phyloP scores from a whole-genome alignment of 2,888 invertebrate genomes.

The Acanthoscelides obtectus region DNA sequence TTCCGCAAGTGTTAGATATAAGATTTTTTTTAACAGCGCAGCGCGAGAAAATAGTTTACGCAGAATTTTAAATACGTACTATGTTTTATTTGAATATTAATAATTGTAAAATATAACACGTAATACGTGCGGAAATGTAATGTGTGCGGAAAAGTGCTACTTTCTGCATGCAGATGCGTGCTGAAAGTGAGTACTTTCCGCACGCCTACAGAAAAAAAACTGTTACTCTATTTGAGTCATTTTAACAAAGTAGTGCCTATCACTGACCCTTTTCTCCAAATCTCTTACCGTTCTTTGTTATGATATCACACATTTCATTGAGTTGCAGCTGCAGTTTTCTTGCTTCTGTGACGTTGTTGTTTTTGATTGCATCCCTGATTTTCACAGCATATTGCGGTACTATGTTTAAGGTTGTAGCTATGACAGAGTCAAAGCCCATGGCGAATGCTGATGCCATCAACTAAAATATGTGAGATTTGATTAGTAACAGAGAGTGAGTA shows the following conservation, averaged over 20 bases:
- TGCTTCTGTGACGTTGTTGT: slow-evolving; percentile 48
- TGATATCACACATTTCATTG: slow-evolving; percentile 10
- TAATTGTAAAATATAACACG: too few relatives aligned
- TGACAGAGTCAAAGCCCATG: slow-evolving; percentile 67
- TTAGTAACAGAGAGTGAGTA: too few relatives aligned
- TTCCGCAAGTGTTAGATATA: too few relatives aligned
- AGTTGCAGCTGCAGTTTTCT: slow-evolving; percentile 49
- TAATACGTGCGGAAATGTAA: not conserved
- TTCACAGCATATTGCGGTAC: slow-evolving; percentile 56
- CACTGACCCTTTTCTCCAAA: not conserved
- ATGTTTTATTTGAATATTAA: too few relatives aligned
- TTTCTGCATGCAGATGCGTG: too few relatives aligned
- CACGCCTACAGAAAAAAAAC: not conserved
- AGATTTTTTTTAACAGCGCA: too few relatives aligned
- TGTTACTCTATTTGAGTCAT: not conserved
- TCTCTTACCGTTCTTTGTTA: slow-evolving; percentile 15
- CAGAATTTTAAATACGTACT: too few relatives aligned
- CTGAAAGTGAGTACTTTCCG: too few relatives aligned
- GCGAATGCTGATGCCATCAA: slow-evolving; percentile 62
- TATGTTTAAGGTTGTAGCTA: slow-evolving; percentile 66
- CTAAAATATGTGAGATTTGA: slow-evolving; percentile 42
- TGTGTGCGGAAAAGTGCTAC: not conserved
- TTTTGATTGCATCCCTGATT: slow-evolving; percentile 52
- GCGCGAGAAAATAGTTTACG: too few relatives aligned
- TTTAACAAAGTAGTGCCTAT: not conserved